Evolutionary conservation across 2,113 vertebrate species (phyloP).

Genomic region (Ancistrus triradiatus): DNA sequence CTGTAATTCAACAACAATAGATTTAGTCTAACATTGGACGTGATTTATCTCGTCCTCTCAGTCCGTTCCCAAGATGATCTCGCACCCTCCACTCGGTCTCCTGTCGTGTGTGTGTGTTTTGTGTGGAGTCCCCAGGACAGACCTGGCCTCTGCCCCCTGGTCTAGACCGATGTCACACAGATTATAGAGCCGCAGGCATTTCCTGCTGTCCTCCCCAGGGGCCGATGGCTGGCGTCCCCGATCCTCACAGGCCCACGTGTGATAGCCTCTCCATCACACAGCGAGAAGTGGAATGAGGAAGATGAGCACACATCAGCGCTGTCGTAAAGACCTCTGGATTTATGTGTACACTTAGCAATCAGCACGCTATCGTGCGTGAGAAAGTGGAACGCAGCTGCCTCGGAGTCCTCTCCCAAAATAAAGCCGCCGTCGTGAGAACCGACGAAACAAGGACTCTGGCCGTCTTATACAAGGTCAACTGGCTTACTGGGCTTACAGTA

Average conservation of each 20-base stretch:
- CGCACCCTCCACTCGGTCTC: neutral
- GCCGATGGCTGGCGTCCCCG: slow-evolving; percentile 20
- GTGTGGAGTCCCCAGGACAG: slow-evolving; percentile 47
- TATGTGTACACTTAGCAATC: neutral
- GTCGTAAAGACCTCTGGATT: neutral
- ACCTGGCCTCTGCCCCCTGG: slow-evolving; percentile 32
- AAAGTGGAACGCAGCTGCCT: slow-evolving; percentile 45
- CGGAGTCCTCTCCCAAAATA: slow-evolving; percentile 34
- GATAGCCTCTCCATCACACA: neutral
- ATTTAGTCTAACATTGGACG: too few species aligned
- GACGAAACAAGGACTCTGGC: slow-evolving; percentile 9
- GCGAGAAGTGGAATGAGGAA: neutral
- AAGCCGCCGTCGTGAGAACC: slow-evolving; percentile 27
- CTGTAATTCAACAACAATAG: too few species aligned
- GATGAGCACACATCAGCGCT: slow-evolving; percentile 1
- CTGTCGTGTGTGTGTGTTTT: neutral
- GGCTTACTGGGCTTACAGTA: slow-evolving; percentile 19
- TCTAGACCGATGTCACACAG: slow-evolving; percentile 66
- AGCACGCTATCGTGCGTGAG: slow-evolving; percentile 23
- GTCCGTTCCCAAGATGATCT: too few species aligned
- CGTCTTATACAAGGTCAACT: slow-evolving; percentile 25
- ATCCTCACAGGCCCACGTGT: neutral
- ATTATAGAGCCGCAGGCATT: slow-evolving; percentile 64
- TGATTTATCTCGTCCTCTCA: too few species aligned
- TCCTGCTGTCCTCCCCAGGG: slow-evolving; percentile 61